These are phyloP conservation scores for Pectinophora gossypiella DNA, from an alignment of 1,140 invertebrate genomes.

Conservation along the genomic window DNA sequence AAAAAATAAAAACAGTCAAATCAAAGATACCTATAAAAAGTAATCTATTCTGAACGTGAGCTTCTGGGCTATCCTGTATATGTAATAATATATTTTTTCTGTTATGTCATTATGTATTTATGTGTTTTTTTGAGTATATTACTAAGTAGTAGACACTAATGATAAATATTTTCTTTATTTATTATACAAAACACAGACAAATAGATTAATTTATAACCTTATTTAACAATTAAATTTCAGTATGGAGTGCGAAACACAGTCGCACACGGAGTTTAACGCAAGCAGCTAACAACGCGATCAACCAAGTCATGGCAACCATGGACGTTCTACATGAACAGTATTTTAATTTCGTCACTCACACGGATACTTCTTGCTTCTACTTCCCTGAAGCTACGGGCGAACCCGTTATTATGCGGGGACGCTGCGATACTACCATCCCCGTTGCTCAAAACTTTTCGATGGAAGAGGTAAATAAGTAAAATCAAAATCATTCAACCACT, in stretches of 20 bases:
- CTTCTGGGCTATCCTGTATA: too few relatives aligned
- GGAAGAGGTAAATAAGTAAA: conserved; percentile 29
- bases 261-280: conserved; percentile 25
- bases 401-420: conserved; percentile 44
- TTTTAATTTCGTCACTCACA: conserved; percentile 38
- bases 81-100: too few relatives aligned
- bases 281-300: conserved; percentile 31
- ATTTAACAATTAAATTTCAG: too few relatives aligned
- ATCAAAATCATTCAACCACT: neutral
- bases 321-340: conserved; percentile 35
- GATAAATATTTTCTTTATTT: too few relatives aligned
- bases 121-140: too few relatives aligned
- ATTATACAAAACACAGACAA: too few relatives aligned
- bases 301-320: conserved; percentile 24
- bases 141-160: too few relatives aligned
- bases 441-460: conserved; percentile 33
- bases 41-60: too few relatives aligned
- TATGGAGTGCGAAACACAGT: conserved; percentile 62
- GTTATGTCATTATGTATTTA: too few relatives aligned
- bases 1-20: too few relatives aligned
- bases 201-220: too few relatives aligned
- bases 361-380: conserved; percentile 47
- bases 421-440: conserved; percentile 45
- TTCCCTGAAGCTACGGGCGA: conserved; percentile 36
- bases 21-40: too few relatives aligned